phyloP scores from a whole-genome alignment of 2,113 vertebrate genomes.

The Mungos mungo region DNA sequence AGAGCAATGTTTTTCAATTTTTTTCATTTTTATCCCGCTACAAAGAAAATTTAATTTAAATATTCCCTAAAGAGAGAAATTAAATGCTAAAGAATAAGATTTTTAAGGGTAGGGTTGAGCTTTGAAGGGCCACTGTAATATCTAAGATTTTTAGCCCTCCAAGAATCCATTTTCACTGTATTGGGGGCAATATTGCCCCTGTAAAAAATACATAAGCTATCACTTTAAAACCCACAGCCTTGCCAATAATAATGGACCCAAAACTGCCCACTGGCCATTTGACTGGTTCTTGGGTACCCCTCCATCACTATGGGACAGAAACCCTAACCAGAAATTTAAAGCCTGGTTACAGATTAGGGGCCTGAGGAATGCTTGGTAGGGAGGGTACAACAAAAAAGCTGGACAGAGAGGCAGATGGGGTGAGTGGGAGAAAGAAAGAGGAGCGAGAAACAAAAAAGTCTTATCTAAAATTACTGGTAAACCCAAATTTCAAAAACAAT shows the following conservation, averaged over 20 bases:
- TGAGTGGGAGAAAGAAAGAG: background rate
- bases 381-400: background rate
- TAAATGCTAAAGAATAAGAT: background rate
- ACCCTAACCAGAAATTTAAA: background rate
- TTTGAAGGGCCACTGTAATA: background rate
- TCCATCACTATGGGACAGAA: background rate
- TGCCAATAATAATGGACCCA: background rate
- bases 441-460: background rate
- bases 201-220: background rate
- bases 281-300: background rate
- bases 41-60: background rate
- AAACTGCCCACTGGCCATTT: background rate
- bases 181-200: background rate
- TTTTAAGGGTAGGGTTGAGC: background rate
- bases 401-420: background rate
- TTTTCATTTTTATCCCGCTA: background rate
- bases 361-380: background rate
- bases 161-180: background rate
- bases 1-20: background rate
- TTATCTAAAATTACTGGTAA: background rate
- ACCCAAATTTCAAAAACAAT: background rate
- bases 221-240: background rate
- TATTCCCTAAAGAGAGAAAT: slow-evolving; percentile 8
- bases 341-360: background rate
- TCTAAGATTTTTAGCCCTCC: background rate